phyloP scores from a whole-genome alignment of 1,140 invertebrate genomes.

The Sycophaga agraensis region DNA sequence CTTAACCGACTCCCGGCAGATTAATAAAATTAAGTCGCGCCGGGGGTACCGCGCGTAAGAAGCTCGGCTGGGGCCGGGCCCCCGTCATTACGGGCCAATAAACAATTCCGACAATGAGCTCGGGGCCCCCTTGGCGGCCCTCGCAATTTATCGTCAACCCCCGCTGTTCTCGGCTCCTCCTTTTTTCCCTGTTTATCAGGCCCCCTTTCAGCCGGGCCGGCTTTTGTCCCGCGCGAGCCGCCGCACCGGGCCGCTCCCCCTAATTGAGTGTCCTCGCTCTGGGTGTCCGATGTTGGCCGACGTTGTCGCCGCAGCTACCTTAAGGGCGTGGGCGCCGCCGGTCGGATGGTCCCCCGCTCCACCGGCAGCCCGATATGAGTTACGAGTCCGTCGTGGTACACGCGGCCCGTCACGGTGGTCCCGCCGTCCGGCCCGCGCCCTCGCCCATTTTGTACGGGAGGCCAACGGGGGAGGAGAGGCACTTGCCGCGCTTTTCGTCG shows the following conservation, averaged over 20 bases:
- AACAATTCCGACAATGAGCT: conserved; percentile 14
- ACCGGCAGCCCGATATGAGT: conserved; percentile 57
- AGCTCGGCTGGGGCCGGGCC: too few species aligned
- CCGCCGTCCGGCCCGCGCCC: conserved; percentile 30
- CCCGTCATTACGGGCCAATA: neutral
- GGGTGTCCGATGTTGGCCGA: conserved; percentile 56
- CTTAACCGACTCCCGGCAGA: too few species aligned
- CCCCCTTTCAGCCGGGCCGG: conserved; percentile 8
- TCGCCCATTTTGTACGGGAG: conserved; percentile 53
- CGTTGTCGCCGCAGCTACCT: conserved; percentile 55
- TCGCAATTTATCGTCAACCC: conserved; percentile 27
- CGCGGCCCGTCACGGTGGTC: conserved; percentile 50
- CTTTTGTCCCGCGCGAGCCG: conserved; percentile 15
- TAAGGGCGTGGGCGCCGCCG: conserved; percentile 51
- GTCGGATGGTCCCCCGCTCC: too few species aligned
- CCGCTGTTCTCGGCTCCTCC: conserved; percentile 22
- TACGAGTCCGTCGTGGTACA: conserved; percentile 58
- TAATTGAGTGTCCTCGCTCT: conserved; percentile 59
- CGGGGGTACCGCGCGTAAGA: too few species aligned
- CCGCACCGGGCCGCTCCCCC: conserved; percentile 24
- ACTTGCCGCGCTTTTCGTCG: too few species aligned
- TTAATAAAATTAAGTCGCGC: too few species aligned
- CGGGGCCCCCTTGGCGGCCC: conserved; percentile 3
- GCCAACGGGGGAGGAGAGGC: too few species aligned
- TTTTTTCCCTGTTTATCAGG: conserved; percentile 11